Base-by-base conservation (phyloP, 2,888 invertebrate species). In the Drosophila aldrichi region DNA sequence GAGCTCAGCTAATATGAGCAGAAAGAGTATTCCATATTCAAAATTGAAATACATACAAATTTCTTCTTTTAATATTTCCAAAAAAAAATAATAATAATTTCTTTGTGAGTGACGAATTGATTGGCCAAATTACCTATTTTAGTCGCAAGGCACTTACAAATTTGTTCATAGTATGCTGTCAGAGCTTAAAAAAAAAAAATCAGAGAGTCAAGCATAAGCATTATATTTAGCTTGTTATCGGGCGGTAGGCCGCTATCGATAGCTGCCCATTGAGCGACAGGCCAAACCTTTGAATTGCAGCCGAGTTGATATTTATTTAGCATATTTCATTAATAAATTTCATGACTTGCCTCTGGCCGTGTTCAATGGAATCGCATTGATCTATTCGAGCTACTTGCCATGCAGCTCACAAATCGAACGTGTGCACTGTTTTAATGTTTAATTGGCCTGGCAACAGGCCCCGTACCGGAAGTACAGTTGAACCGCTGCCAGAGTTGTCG, bases 401-500 rank as follows among this genome's bases (percentile, higher is more conserved):
- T 77, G 78, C 77, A 61, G 60, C 60, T 61, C 78, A 72, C 78
- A 70, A 20, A 54, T 20, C 56, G 38, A 67, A 61, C 78, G 77
- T 77, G 70, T 78, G 77, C 77, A 78, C 74, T 73, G 73, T 76
- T 77, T 81, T 77, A 85, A 85, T 82, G 74, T 41, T 48, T 80
- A 82, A 74, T 75, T 77, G 80, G 71, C 86, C 56, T 72, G 83
- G 77, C 81, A 88, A 88, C 88, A 79, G 66, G 25, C 38, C 29
- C 41, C 18, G 54, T 25, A 70, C 83, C 86, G 86, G 88, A 86
- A 86, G 82, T 81, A 74, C 79, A 85, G 82, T 80, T 66, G 44
- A 56, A 22, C 32, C 62, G 10, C 22, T 12, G 69, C 44, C 41
- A 56, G 61, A 49, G 63, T 55, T 56, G 56, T 43, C 43, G 43